Evolutionary conservation across 2,888 invertebrate genomes (phyloP), one percentile per base, ranked within the genome.

Genomic region (Ptilodon capucinus): DNA sequence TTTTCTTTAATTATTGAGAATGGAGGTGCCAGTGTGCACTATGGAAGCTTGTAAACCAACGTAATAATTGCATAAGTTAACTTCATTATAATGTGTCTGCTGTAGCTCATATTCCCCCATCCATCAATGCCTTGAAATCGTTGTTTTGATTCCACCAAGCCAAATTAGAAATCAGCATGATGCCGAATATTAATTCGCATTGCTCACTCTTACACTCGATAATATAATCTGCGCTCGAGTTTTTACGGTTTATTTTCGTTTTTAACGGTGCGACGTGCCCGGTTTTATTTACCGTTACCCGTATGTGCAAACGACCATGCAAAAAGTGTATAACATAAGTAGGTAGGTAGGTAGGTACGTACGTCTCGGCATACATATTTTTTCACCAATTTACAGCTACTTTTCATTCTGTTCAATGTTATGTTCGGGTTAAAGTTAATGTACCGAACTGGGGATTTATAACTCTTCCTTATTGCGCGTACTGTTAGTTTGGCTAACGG

Each of bases 311-410:
- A 68, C 62, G 58, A 49, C 60, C 55, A 64, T 66, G 69, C 72
- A 77, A 82, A 82, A 79, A 79, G 71, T 25, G 8, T 25, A n/a
- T n/a, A n/a, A n/a, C n/a, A n/a, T n/a, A n/a, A n/a, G n/a, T n/a
- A n/a, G n/a, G n/a, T n/a, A n/a, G n/a, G n/a, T n/a, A n/a, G n/a
- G n/a, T n/a, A 25, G 8, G 23, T 25, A 25, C 8, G 28, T 28
- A 28, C 28, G n/a, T 28, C 28, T 28, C 51, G 44, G 60, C 60
- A 61, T 62, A 67, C 51, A 62, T 64, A 76, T 81, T 79, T 71
- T 71, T 55, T 46, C 48, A 51, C 14, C 4, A 65, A 71, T 81
- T 76, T 81, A 84, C 83, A 79, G 83, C 74, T 83, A 79, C 46
- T 66, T 60, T 57, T 59, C 42, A 60, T 52, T 59, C 67, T 46